These are phyloP conservation scores for Gortyna flavago DNA, from an alignment of 2,888 invertebrate species.

Conservation along the genomic window DNA sequence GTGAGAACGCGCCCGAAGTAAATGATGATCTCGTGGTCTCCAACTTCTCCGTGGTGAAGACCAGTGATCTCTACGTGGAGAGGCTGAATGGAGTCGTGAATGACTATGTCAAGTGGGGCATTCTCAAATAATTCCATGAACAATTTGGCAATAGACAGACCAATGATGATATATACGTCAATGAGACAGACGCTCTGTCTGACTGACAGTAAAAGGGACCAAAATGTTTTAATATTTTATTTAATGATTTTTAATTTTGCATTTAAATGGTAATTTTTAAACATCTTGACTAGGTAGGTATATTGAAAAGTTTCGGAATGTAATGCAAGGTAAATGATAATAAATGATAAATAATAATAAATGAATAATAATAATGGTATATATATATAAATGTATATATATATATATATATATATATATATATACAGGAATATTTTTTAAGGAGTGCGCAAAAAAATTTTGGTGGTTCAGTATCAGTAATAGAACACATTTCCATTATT, in stretches of 20 bases:
- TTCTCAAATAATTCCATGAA: slow-evolving; percentile 15
- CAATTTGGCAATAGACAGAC: neutral
- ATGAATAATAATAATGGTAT: too few relatives aligned
- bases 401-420: too few relatives aligned
- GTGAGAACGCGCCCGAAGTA: slow-evolving; percentile 70
- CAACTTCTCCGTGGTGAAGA: slow-evolving; percentile 65
- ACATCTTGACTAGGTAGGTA: neutral
- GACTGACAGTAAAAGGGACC: neutral
- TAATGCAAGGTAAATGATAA: neutral
- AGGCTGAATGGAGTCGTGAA: slow-evolving; percentile 77
- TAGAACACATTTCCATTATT: too few relatives aligned
- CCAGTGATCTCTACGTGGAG: slow-evolving; percentile 70
- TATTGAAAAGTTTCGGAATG: neutral
- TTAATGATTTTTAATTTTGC: neutral
- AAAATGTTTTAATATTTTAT: neutral
- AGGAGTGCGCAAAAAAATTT: too few relatives aligned
- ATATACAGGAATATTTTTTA: too few relatives aligned
- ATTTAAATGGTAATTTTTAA: neutral
- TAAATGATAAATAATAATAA: too few relatives aligned
- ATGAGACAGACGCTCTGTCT: neutral
- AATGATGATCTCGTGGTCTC: slow-evolving; percentile 61
- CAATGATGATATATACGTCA: too few relatives aligned
- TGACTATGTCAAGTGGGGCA: slow-evolving; percentile 75
- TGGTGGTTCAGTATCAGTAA: too few relatives aligned
- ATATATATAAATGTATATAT: too few relatives aligned